Conservation (phyloP, 2,888 invertebrate species). For the Blera fallax region DNA sequence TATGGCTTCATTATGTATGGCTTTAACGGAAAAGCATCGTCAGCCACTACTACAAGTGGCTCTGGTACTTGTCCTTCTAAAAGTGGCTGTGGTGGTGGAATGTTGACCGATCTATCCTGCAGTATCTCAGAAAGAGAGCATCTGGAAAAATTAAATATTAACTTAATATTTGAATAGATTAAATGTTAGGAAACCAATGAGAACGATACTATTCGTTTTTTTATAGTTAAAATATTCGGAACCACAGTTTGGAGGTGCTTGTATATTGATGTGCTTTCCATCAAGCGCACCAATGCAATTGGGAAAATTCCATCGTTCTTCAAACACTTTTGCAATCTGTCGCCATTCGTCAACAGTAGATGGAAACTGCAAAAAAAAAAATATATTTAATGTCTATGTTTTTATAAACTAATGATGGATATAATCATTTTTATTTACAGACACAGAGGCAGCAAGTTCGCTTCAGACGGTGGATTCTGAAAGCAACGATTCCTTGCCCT, state of each 20-base stretch:
- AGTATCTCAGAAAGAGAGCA: constrained; percentile 28
- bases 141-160: not conserved
- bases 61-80: constrained; percentile 20
- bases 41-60: constrained; percentile 32
- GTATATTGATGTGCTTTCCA: constrained; percentile 30
- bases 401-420: not conserved
- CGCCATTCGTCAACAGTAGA: constrained; percentile 44
- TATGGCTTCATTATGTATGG: constrained; percentile 37
- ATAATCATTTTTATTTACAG: not conserved
- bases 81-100: constrained; percentile 32
- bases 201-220: constrained; percentile 8
- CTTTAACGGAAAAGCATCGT: constrained; percentile 35
- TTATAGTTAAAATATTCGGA: not conserved
- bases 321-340: constrained; percentile 53
- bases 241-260: constrained; percentile 2
- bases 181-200: not conserved
- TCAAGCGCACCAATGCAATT: constrained; percentile 41
- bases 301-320: constrained; percentile 60
- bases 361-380: not conserved
- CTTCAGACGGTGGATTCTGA: constrained; percentile 1
- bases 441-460: not conserved
- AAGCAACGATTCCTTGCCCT: not conserved
- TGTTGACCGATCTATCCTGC: not conserved
- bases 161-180: not conserved
- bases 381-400: not conserved